Conservation (phyloP, 1,140 invertebrate species). For the Pomacea maculata region DNA sequence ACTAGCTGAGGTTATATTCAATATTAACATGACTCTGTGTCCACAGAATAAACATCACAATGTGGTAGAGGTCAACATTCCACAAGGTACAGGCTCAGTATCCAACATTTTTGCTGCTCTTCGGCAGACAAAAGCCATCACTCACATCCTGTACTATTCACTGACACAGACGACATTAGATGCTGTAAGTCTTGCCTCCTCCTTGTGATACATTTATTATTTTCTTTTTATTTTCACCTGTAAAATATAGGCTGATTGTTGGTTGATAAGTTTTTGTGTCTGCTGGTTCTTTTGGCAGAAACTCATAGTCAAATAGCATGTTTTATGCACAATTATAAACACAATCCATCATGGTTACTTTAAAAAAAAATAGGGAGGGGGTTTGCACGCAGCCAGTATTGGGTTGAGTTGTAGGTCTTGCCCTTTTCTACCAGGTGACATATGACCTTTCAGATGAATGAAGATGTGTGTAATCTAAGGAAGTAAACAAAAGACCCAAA, state of each 20-base stretch:
- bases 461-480: too few species aligned
- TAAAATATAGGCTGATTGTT: neutral
- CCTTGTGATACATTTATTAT: neutral
- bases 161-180: constrained; percentile 68
- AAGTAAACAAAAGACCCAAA: too few species aligned
- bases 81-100: constrained; percentile 36
- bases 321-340: neutral
- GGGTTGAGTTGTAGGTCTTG: too few species aligned
- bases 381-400: too few species aligned
- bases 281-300: neutral
- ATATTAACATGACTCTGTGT: too few species aligned
- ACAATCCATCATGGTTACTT: neutral
- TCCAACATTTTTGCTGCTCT: constrained; percentile 52
- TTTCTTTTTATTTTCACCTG: constrained; percentile 15
- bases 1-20: too few species aligned
- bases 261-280: neutral
- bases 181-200: constrained; percentile 41
- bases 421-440: too few species aligned
- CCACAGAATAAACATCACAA: constrained; percentile 46
- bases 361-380: too few species aligned
- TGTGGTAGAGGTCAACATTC: constrained; percentile 76
- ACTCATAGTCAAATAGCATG: neutral
- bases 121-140: constrained; percentile 48
- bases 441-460: too few species aligned
- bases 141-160: constrained; percentile 64